These are phyloP conservation scores for Alauda arvensis DNA, from an alignment of 2,797 vertebrate genomes.

Conservation along the genomic window DNA sequence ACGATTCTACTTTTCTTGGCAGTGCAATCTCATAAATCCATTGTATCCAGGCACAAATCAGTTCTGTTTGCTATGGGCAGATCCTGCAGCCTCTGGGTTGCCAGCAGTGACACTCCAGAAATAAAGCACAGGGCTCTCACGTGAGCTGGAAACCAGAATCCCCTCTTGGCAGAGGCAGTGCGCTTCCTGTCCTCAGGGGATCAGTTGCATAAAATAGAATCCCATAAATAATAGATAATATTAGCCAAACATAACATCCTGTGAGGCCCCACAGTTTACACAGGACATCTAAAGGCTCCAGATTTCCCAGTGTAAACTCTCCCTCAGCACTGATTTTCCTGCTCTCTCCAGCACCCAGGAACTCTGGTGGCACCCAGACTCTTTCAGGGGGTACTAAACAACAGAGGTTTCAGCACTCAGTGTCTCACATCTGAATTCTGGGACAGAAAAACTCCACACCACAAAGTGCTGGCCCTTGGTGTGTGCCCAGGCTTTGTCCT, in stretches of 20 bases:
- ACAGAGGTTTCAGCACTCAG: background rate
- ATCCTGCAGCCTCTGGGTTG: background rate
- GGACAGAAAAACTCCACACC: rapidly evolving
- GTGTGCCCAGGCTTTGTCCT: background rate
- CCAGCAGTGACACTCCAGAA: background rate
- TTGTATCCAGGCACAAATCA: background rate
- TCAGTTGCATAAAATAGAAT: background rate
- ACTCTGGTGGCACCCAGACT: too few species aligned
- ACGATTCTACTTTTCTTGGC: background rate
- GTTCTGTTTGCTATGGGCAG: background rate
- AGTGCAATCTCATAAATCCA: background rate
- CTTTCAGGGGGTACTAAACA: rapidly evolving
- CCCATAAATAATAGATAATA: background rate
- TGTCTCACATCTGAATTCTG: background rate
- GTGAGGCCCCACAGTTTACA: background rate
- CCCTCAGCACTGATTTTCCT: background rate
- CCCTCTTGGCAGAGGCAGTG: background rate
- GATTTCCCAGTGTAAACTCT: background rate
- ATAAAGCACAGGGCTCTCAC: background rate
- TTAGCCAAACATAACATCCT: background rate
- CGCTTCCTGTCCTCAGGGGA: background rate
- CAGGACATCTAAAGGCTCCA: background rate
- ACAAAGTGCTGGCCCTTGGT: background rate
- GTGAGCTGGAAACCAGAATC: background rate
- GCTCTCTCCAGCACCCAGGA: background rate